Evolutionary conservation across 2,797 vertebrate genomes (phyloP).

Genomic region (Thripadectes ignobilis): DNA sequence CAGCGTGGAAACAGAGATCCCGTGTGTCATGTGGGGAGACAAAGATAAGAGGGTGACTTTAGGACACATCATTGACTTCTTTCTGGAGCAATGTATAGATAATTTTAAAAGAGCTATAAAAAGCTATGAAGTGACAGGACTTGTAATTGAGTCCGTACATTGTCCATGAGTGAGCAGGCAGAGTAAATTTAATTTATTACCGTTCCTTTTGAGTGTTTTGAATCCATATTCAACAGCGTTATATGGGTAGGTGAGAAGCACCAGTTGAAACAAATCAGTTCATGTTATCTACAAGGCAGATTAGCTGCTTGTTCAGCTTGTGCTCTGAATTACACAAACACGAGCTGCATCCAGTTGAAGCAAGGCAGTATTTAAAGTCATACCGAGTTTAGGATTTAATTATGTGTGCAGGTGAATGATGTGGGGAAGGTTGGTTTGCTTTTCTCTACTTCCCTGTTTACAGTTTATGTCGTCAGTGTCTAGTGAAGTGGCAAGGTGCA

Average conservation of each 20-base stretch:
- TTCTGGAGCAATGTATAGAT: not conserved
- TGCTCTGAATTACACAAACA: not conserved
- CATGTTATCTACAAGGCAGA: not conserved
- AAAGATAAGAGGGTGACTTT: not conserved
- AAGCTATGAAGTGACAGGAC: not conserved
- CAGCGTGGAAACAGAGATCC: not conserved
- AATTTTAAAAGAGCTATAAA: not conserved
- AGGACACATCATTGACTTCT: not conserved
- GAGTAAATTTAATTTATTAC: not conserved
- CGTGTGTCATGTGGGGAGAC: not conserved
- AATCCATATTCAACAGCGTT: not conserved
- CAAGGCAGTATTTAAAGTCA: not conserved
- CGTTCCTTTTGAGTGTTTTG: not conserved
- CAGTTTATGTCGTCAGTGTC: accelerated
- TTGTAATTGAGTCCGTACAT: not conserved
- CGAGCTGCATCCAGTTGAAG: not conserved
- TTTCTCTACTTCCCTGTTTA: not conserved
- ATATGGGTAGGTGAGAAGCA: not conserved
- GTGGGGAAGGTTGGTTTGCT: not conserved
- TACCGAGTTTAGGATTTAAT: not conserved
- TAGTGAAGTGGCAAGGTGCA: not conserved
- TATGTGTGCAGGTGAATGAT: not conserved
- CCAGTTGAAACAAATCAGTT: not conserved
- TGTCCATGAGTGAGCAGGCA: not conserved
- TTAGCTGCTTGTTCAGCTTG: not conserved